These are phyloP conservation scores for Amblyopsis hoosieri DNA, from an alignment of 2,797 vertebrate species.

Conservation along the genomic window DNA sequence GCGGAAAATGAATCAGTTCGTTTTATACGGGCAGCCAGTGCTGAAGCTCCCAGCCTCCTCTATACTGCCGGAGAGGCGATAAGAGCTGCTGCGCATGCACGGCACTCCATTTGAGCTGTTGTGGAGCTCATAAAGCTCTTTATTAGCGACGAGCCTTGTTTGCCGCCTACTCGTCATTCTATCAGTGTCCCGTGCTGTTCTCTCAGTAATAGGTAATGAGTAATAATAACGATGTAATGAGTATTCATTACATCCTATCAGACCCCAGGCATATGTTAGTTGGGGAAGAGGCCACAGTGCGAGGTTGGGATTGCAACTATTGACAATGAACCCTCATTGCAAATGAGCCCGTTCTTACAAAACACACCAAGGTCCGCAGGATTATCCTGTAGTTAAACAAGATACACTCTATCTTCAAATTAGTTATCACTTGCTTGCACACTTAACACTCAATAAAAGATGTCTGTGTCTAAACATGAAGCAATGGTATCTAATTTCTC, in stretches of 20 bases:
- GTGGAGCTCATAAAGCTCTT: conserved; percentile 89
- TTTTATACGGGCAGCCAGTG: conserved; percentile 86
- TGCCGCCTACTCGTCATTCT: conserved; percentile 80
- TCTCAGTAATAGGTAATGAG: conserved; percentile 1
- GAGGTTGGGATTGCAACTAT: conserved; percentile 10
- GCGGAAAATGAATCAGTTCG: conserved; percentile 93
- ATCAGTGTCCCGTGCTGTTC: conserved; percentile 55
- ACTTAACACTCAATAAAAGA: not conserved
- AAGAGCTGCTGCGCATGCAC: conserved; percentile 80
- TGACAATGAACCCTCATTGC: conserved; percentile 10
- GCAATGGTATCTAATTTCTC: too few relatives aligned
- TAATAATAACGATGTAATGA: too few relatives aligned
- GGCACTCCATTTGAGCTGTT: conserved; percentile 82
- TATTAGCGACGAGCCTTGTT: conserved; percentile 88
- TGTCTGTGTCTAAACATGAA: not conserved
- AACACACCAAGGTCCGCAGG: not conserved
- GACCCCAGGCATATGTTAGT: conserved; percentile 40
- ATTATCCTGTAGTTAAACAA: not conserved
- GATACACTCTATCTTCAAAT: conserved; percentile 6
- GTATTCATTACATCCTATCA: conserved; percentile 16
- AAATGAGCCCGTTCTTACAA: conserved; percentile 15
- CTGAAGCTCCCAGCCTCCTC: conserved; percentile 72
- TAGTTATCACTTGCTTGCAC: too few relatives aligned
- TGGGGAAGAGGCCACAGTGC: conserved; percentile 16
- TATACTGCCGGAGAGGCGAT: conserved; percentile 84